phyloP scores from a whole-genome alignment of 23 tunicate genomes.

The Halocynthia aurantium region DNA sequence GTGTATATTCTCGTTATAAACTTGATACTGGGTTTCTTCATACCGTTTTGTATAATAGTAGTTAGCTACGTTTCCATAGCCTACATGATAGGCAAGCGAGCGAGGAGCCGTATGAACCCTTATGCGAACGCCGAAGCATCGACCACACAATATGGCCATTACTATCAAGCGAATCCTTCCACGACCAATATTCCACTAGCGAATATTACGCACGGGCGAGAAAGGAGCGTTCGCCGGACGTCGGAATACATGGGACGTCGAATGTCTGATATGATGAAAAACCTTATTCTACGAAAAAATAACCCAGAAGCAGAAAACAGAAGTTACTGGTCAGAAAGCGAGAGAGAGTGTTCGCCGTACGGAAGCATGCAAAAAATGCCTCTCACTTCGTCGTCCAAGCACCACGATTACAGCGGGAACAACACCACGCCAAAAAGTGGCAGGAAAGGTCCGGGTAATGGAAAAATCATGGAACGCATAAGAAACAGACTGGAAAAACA shows the following conservation, averaged over 20 bases:
- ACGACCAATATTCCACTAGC: conserved; percentile 5
- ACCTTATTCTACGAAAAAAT: conserved; percentile 25
- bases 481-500: too few relatives aligned
- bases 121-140: conserved; percentile 6
- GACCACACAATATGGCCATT: conserved; percentile 15
- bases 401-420: background rate
- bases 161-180: conserved; percentile 11
- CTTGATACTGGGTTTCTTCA: conserved; percentile 71
- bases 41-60: conserved; percentile 60
- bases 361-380: conserved; percentile 7
- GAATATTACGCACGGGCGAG: conserved; percentile 1
- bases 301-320: conserved; percentile 23
- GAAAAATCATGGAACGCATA: too few relatives aligned
- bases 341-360: conserved; percentile 17
- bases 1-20: conserved; percentile 58
- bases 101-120: conserved; percentile 34
- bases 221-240: conserved; percentile 15
- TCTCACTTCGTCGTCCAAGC: background rate
- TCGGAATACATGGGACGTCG: conserved; percentile 31
- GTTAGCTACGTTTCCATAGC: conserved; percentile 68
- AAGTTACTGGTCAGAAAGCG: conserved; percentile 23
- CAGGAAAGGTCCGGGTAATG: too few relatives aligned
- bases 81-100: conserved; percentile 61
- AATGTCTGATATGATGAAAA: conserved; percentile 76
- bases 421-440: too few relatives aligned